These are phyloP conservation scores for Lutraria rhynchaena DNA, from an alignment of 1,140 invertebrate genomes.

Conservation along the genomic window DNA sequence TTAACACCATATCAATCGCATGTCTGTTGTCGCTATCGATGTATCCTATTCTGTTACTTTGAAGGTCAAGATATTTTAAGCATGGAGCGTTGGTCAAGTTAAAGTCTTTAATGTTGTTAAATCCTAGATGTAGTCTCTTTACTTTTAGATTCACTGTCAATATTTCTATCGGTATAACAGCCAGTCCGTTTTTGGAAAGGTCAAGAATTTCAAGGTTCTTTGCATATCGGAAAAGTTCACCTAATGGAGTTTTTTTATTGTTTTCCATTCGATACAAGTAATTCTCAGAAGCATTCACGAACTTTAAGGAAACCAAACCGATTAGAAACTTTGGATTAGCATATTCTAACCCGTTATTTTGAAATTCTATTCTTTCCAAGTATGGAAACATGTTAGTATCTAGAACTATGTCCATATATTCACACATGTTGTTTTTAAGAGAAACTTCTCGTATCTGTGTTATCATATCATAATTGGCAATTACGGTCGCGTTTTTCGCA, in stretches of 20 bases:
- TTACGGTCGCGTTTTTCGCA: background rate
- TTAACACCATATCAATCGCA: background rate
- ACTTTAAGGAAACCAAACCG: background rate
- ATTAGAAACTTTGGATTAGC: background rate
- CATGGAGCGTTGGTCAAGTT: background rate
- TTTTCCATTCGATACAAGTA: background rate
- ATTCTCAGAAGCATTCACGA: background rate
- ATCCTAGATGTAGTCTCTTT: background rate
- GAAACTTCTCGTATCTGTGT: constrained; percentile 1
- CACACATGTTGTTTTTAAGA: background rate
- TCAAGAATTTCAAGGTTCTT: background rate
- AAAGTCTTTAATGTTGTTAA: background rate
- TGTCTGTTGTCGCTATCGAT: background rate
- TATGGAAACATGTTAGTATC: background rate
- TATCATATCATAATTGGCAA: no score
- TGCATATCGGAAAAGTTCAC: background rate
- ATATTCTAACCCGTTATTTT: background rate
- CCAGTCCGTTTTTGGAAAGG: background rate
- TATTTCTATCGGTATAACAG: background rate
- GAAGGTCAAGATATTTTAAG: background rate
- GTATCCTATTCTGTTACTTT: background rate
- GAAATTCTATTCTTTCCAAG: background rate
- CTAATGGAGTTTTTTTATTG: background rate
- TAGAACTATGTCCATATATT: background rate
- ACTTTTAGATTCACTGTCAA: background rate